A percentile compares a stretch with the other conserved stretches of the same genome.
These are phyloP conservation scores for Columba livia DNA, from an alignment of 2,113 vertebrate genomes.

Conservation along the genomic window DNA sequence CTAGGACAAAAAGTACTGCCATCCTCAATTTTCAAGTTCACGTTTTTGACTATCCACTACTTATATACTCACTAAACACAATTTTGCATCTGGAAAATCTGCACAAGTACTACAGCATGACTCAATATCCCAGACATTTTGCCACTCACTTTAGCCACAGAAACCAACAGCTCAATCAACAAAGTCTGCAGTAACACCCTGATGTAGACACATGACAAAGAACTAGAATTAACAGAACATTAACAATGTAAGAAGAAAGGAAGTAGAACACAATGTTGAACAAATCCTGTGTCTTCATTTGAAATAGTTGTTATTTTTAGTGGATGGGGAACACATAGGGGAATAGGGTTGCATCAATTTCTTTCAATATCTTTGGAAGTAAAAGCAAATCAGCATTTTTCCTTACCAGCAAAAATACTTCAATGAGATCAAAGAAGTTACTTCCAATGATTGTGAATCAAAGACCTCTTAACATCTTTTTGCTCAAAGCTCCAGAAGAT, in stretches of 20 bases:
- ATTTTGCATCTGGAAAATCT: not conserved
- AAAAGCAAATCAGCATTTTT: not conserved
- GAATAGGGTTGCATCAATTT: not conserved
- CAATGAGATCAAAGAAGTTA: not conserved
- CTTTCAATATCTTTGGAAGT: not conserved
- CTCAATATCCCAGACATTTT: not conserved
- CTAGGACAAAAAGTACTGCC: not conserved
- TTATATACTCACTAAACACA: not conserved
- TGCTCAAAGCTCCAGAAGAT: not conserved
- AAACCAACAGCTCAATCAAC: not conserved
- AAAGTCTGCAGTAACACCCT: not conserved
- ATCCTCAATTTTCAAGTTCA: not conserved
- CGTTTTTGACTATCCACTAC: not conserved
- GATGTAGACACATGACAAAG: not conserved
- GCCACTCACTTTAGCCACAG: not conserved
- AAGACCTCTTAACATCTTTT: slow-evolving; percentile 16
- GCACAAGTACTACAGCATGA: not conserved
- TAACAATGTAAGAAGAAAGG: not conserved
- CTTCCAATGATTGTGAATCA: not conserved
- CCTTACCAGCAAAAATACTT: not conserved
- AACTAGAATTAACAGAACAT: not conserved
- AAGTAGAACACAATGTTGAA: not conserved
- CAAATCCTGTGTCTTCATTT: not conserved
- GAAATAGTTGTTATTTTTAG: not conserved
- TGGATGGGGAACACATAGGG: not conserved